A percentile compares a stretch with the other conserved stretches of the same genome.
Conservation (phyloP, 2,888 invertebrate species). For the Drosophila longiperda region DNA sequence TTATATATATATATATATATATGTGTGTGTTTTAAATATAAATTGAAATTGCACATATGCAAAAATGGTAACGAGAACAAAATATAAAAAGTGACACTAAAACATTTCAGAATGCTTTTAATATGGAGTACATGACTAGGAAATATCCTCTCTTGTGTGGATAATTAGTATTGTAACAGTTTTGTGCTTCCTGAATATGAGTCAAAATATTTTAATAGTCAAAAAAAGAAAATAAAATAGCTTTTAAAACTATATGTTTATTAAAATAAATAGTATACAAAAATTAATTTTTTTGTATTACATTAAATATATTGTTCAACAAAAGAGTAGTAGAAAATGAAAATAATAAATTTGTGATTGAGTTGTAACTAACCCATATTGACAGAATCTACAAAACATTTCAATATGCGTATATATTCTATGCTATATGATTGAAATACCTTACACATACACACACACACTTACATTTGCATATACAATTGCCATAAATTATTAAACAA, state of each 20-base stretch:
- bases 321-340: background rate
- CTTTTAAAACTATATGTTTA: background rate
- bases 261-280: background rate
- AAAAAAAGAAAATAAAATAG: background rate
- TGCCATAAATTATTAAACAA: conserved; percentile 76
- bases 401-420: conserved; percentile 26
- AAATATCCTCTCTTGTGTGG: background rate
- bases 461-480: conserved; percentile 33
- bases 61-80: conserved; percentile 26
- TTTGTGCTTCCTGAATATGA: background rate
- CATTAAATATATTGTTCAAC: background rate
- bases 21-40: conserved; percentile 33
- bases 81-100: conserved; percentile 22
- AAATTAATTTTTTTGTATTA: background rate
- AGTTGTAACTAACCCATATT: background rate
- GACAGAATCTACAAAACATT: conserved; percentile 30
- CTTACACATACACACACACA: conserved; percentile 3
- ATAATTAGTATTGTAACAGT: background rate
- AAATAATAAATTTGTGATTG: background rate
- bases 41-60: conserved; percentile 57
- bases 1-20: background rate
- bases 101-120: conserved; percentile 9
- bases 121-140: background rate
- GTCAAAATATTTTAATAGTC: background rate
- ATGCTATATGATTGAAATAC: conserved; percentile 8